phyloP scores from a whole-genome alignment of 1,140 invertebrate species.

The Ostrea denselamellosa region DNA sequence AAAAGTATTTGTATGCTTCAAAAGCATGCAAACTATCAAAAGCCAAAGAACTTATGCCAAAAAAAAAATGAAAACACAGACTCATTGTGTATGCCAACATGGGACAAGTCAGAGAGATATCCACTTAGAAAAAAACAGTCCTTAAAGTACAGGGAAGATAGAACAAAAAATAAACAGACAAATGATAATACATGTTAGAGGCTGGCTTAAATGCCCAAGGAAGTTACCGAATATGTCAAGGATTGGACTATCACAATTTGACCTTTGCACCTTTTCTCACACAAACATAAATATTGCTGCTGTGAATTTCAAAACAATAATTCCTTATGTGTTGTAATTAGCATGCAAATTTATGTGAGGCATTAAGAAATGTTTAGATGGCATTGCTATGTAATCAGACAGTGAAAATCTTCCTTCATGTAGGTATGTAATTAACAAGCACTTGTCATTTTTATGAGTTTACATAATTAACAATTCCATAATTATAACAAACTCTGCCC shows the following conservation, averaged over 20 bases:
- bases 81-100: not conserved
- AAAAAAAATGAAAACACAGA: not conserved
- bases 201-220: not conserved
- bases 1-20: not conserved
- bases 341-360: constrained; percentile 28
- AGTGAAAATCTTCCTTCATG: constrained; percentile 2
- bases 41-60: not conserved
- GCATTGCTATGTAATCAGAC: constrained; percentile 21
- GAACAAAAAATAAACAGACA: not conserved
- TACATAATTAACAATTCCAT: constrained; percentile 1
- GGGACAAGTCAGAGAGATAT: not conserved
- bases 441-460: not conserved
- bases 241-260: not conserved
- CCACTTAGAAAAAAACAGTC: not conserved
- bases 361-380: not conserved
- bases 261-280: not conserved
- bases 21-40: not conserved
- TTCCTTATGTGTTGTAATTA: constrained; percentile 6
- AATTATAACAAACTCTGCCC: not conserved
- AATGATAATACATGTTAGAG: not conserved
- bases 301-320: not conserved
- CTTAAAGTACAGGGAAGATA: not conserved
- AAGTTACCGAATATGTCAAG: not conserved
- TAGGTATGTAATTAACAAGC: constrained; percentile 16
- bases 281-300: not conserved